phyloP scores from a whole-genome alignment of 2,113 vertebrate genomes.

The Ceyx cyanopectus region DNA sequence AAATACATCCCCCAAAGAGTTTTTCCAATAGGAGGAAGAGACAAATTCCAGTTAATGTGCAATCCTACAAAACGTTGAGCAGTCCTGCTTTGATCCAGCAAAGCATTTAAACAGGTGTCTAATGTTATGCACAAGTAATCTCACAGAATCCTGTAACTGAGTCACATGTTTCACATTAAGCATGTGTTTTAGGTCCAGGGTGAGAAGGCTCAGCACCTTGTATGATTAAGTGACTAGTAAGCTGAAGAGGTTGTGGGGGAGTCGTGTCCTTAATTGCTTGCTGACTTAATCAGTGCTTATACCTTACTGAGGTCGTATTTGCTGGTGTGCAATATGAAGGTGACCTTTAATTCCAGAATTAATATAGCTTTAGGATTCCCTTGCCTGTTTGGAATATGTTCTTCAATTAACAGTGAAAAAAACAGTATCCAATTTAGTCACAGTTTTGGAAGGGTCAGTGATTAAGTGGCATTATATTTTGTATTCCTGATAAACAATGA shows the following conservation, averaged over 20 bases:
- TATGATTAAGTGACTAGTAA: constrained; percentile 65
- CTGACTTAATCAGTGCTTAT: constrained; percentile 43
- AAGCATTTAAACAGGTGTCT: constrained; percentile 51
- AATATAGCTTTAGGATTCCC: not conserved
- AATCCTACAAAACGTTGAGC: constrained; percentile 20
- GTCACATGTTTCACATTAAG: constrained; percentile 62
- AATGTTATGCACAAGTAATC: constrained; percentile 46
- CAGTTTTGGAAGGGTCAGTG: not conserved
- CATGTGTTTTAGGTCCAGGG: constrained; percentile 42
- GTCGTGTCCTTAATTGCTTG: constrained; percentile 65
- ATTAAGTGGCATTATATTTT: not conserved
- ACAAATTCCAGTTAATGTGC: not conserved
- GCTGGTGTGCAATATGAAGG: not conserved
- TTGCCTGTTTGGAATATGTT: not conserved
- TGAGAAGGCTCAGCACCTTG: constrained; percentile 63
- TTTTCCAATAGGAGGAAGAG: constrained; percentile 1
- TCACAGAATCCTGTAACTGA: constrained; percentile 19
- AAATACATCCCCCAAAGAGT: not conserved
- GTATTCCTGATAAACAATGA: not conserved
- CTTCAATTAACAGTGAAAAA: not conserved
- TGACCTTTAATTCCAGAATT: constrained; percentile 43
- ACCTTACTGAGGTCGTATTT: not conserved
- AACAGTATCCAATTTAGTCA: not conserved
- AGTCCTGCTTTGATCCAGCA: constrained; percentile 51
- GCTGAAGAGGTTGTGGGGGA: constrained; percentile 59